These are phyloP conservation scores for Drosophila gaucha DNA, from an alignment of 2,888 invertebrate genomes.

Conservation along the genomic window DNA sequence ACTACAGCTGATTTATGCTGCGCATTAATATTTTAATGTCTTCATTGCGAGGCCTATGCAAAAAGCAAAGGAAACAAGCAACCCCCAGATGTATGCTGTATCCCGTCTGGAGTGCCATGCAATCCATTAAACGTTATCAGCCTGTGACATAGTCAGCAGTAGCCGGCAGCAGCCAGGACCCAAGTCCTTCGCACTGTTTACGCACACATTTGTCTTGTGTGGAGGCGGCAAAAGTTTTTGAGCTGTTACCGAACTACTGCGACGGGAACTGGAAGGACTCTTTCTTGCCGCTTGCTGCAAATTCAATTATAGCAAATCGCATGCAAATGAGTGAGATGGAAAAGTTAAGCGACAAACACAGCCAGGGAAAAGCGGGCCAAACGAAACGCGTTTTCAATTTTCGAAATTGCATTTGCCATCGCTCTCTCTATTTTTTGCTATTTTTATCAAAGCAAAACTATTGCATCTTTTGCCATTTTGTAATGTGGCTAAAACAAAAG, in stretches of 20 bases:
- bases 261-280: constrained; percentile 25
- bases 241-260: constrained; percentile 16
- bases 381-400: constrained; percentile 63
- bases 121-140: constrained; percentile 77
- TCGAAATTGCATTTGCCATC: constrained; percentile 62
- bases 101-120: constrained; percentile 42
- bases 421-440: background rate
- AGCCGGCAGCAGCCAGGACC: constrained; percentile 1
- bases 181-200: constrained; percentile 12
- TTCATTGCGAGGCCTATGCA: constrained; percentile 65
- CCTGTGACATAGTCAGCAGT: constrained; percentile 63
- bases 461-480: constrained; percentile 38
- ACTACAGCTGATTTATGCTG: constrained; percentile 64
- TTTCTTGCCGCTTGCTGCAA: constrained; percentile 47
- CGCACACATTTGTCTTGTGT: constrained; percentile 56
- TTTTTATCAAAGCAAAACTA: constrained; percentile 11
- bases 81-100: constrained; percentile 17
- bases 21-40: constrained; percentile 80
- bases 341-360: constrained; percentile 60
- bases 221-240: constrained; percentile 40
- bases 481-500: constrained; percentile 38
- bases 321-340: constrained; percentile 67
- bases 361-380: constrained; percentile 9
- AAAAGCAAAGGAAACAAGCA: constrained; percentile 35
- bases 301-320: constrained; percentile 73